Evolutionary conservation across 2,888 invertebrate species (phyloP).

Genomic region (Sesia apiformis): DNA sequence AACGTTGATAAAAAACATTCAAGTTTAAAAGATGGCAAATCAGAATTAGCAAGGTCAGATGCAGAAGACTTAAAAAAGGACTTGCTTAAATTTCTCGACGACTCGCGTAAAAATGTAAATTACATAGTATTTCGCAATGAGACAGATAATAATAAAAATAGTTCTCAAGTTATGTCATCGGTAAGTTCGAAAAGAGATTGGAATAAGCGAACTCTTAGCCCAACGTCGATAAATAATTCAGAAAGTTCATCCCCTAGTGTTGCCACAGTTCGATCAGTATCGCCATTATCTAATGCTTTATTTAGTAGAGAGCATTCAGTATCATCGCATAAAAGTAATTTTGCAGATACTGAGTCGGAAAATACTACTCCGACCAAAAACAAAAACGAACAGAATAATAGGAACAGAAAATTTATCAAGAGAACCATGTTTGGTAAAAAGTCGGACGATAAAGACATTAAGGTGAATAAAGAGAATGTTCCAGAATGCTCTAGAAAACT

Average conservation of each 20-base stretch:
- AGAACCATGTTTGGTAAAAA: constrained; percentile 13
- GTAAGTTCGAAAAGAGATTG: constrained; percentile 14
- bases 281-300: constrained; percentile 19
- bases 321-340: constrained; percentile 26
- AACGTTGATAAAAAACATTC: too few species aligned
- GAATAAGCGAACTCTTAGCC: constrained; percentile 20
- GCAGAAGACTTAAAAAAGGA: constrained; percentile 27
- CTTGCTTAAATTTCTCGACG: constrained; percentile 27
- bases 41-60: constrained; percentile 17
- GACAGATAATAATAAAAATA: constrained; percentile 23
- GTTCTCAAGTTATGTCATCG: constrained; percentile 14
- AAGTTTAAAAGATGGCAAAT: neutral
- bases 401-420: constrained; percentile 31
- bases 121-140: constrained; percentile 40
- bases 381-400: constrained; percentile 3
- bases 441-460: constrained; percentile 14
- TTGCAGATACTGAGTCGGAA: constrained; percentile 32
- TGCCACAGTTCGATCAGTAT: constrained; percentile 39
- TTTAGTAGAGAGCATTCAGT: constrained; percentile 25
- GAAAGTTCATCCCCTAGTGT: constrained; percentile 51
- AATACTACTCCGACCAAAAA: constrained; percentile 17
- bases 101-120: constrained; percentile 20
- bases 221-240: constrained; percentile 43
- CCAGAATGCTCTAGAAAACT: constrained; percentile 33
- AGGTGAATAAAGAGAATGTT: constrained; percentile 44